These are phyloP conservation scores for Onchidella celtica DNA, from an alignment of 2,888 invertebrate species.

Conservation along the genomic window DNA sequence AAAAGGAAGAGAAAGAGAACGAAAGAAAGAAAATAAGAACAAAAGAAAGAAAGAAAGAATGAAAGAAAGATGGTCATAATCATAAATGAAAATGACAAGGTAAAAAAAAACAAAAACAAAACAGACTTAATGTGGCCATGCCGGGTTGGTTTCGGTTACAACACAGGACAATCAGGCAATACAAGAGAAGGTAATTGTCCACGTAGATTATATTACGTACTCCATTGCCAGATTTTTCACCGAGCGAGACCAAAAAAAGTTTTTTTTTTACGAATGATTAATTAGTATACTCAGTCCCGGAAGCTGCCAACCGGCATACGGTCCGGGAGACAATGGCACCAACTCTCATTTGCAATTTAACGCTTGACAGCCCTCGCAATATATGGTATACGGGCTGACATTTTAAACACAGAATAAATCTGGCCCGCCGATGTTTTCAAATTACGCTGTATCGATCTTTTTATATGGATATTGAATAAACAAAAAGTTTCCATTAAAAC, in stretches of 20 bases:
- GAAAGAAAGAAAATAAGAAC: not conserved
- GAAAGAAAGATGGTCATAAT: not conserved
- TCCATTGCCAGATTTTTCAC: slow-evolving; percentile 29
- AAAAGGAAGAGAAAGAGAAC: not conserved
- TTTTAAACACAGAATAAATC: slow-evolving; percentile 33
- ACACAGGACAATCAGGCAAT: slow-evolving; percentile 12
- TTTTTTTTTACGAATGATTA: slow-evolving; percentile 40
- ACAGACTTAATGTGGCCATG: not conserved
- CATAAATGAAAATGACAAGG: not conserved
- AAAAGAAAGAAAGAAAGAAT: not conserved
- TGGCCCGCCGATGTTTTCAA: slow-evolving; percentile 25
- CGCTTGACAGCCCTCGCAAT: slow-evolving; percentile 28
- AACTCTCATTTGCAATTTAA: slow-evolving; percentile 45
- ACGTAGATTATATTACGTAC: slow-evolving; percentile 38
- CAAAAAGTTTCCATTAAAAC: not conserved
- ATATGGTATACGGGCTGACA: slow-evolving; percentile 40
- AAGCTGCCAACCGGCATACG: slow-evolving; percentile 39
- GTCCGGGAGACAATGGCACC: slow-evolving; percentile 27
- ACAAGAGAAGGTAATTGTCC: slow-evolving; percentile 33
- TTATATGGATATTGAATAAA: slow-evolving; percentile 30
- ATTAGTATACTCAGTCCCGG: slow-evolving; percentile 42
- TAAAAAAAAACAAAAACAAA: not conserved
- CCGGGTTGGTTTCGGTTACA: not conserved
- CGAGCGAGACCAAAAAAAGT: slow-evolving; percentile 21
- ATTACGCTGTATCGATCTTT: slow-evolving; percentile 34